A percentile compares a stretch with the other conserved stretches of the same genome.
phyloP scores from a whole-genome alignment of 2,113 vertebrate genomes.

The Neomonachus schauinslandi region DNA sequence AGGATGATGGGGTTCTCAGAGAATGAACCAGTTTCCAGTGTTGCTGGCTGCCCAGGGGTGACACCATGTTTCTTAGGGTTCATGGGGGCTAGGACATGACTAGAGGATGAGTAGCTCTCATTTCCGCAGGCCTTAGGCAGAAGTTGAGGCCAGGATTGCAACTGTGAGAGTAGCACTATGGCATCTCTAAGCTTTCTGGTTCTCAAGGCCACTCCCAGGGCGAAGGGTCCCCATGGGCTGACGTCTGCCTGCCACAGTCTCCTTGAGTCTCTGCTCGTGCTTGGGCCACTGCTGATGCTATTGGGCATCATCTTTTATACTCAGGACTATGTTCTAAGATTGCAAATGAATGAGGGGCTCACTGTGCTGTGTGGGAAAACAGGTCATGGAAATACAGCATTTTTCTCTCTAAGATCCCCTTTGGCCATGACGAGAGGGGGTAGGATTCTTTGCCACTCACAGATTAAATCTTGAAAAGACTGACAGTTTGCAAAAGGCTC shows the following conservation, averaged over 20 bases:
- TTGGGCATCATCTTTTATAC: neutral
- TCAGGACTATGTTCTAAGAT: neutral
- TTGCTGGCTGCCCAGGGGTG: neutral
- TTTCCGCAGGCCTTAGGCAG: neutral
- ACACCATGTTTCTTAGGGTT: neutral
- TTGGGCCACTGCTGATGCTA: neutral
- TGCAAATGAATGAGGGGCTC: neutral
- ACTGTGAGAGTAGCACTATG: neutral
- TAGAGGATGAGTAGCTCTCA: neutral
- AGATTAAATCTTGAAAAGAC: neutral
- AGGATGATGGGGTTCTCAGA: neutral
- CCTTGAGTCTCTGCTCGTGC: neutral
- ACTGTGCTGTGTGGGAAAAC: neutral
- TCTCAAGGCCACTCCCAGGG: neutral
- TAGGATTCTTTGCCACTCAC: neutral
- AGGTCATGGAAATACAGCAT: neutral
- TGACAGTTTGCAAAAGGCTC: neutral
- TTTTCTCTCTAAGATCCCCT: neutral
- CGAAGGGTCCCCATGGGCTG: accelerated
- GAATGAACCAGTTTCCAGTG: neutral
- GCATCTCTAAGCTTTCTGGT: neutral
- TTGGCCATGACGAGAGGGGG: neutral
- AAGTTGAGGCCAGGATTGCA: neutral
- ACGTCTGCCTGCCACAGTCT: neutral
- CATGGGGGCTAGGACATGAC: neutral